Evolutionary conservation across 1,140 invertebrate genomes (phyloP), one percentile per base, ranked within the genome.

Genomic region (Drosophila varians): DNA sequence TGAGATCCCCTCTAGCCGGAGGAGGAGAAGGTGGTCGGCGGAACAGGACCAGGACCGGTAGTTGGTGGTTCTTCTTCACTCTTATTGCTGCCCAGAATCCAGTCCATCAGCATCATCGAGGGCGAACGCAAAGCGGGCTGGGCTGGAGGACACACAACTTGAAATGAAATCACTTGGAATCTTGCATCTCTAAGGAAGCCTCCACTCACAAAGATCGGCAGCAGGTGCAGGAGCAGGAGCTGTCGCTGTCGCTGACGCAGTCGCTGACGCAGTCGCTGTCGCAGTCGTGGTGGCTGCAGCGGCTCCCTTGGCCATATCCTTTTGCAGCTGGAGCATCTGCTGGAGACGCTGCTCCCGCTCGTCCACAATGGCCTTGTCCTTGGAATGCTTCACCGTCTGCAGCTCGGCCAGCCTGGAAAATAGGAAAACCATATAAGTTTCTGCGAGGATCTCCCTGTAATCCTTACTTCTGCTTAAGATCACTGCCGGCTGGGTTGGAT

Each of bases 321-420:
- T 93, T 18, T 95, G 93, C 72, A 96, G 91, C 51, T 96, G 92
- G 2, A 94, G 92, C 93, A 96, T 93, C 92, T 96, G 95, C 55
- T 95, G 93, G 74, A 95, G 93, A n/a, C 96, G 93, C 68, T 93
- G 91, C 66, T 96, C 94, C 71, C 95, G 94, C 73, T 96, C 96
- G 51, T 96, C 94, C 26, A 94, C 93, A 62, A 96, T 91, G 38
- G 93, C 93, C 70, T 96, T 94, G 89, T 96, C 95, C 77, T 94
- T 94, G 56, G 93, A 93, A 82, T 96, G 95, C 68, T 93, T 94
- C 57, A 96, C 93, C 48, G 92, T 94, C 71, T 95, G 95, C 58
- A 96, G 91, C 91, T 96, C 94, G 3, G 94, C 94, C 71, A 96
- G 92, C 92, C 95, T 65, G 48, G 12, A 72, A 49, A 3, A 8